A percentile compares a stretch with the other conserved stretches of the same genome.
Conservation (phyloP, 2,797 vertebrate species). For the Enteromius fasciolatus region DNA sequence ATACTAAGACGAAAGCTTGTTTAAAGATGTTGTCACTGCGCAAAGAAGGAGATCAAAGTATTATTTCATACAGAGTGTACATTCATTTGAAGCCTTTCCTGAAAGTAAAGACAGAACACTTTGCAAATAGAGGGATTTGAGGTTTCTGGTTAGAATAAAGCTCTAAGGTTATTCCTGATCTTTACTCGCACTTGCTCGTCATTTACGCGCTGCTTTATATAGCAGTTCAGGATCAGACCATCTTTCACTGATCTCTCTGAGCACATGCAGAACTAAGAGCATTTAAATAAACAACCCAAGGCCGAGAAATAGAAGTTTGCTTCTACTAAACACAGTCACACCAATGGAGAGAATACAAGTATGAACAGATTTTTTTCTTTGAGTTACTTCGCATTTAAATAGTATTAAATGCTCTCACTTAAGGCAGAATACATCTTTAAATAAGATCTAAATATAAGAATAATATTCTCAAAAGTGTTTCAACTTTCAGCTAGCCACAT, state of each 20-base stretch:
- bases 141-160: background rate
- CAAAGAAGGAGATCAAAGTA: constrained; percentile 8
- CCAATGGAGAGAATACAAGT: background rate
- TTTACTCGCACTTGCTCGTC: too few species aligned
- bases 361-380: background rate
- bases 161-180: constrained; percentile 21
- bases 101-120: constrained; percentile 1
- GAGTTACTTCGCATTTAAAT: background rate
- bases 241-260: background rate
- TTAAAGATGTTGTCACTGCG: background rate
- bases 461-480: background rate
- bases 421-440: background rate
- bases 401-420: background rate
- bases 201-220: background rate
- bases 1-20: background rate
- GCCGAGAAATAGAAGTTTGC: background rate
- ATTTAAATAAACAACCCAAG: background rate
- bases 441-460: background rate
- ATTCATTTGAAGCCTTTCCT: background rate
- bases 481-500: background rate
- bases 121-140: background rate
- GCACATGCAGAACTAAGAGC: constrained; percentile 7
- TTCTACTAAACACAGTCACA: background rate
- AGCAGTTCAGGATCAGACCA: background rate
- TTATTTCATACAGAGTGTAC: background rate